A percentile compares a stretch with the other conserved stretches of the same genome.
Evolutionary conservation across 2,797 vertebrate genomes (phyloP).

Genomic region (Chelon auratus): DNA sequence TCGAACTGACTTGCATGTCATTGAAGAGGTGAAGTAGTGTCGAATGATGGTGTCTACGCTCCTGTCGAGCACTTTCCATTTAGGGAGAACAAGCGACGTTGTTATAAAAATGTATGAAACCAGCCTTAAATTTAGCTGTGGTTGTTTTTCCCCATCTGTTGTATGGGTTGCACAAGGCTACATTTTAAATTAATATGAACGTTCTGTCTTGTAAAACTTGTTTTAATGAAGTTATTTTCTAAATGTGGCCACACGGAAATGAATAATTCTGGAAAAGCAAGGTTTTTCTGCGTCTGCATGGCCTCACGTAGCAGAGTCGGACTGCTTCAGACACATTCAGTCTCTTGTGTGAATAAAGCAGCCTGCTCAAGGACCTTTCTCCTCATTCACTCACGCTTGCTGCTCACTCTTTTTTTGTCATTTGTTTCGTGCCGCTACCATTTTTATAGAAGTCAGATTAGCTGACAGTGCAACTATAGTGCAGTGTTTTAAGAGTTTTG

Average conservation of each 20-base stretch:
- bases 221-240: conserved; percentile 1
- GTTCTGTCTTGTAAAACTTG: neutral
- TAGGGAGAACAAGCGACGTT: neutral
- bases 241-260: conserved; percentile 9
- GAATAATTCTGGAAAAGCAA: neutral
- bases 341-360: conserved; percentile 28
- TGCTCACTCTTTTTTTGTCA: conserved; percentile 28
- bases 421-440: conserved; percentile 15
- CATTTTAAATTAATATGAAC: conserved; percentile 9
- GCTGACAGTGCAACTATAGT: neutral
- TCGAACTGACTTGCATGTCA: too few relatives aligned
- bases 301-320: conserved; percentile 4
- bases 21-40: too few relatives aligned
- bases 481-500: neutral
- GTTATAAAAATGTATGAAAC: neutral
- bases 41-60: too few relatives aligned
- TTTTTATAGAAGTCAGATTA: conserved; percentile 7
- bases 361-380: conserved; percentile 19
- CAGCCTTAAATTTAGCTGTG: conserved; percentile 4
- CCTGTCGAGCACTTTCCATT: too few relatives aligned
- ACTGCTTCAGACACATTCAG: conserved; percentile 32
- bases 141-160: neutral
- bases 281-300: neutral
- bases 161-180: neutral
- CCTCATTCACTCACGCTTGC: conserved; percentile 40